These are phyloP conservation scores for Melanostoma scalare DNA, from an alignment of 2,888 invertebrate species.

Conservation along the genomic window DNA sequence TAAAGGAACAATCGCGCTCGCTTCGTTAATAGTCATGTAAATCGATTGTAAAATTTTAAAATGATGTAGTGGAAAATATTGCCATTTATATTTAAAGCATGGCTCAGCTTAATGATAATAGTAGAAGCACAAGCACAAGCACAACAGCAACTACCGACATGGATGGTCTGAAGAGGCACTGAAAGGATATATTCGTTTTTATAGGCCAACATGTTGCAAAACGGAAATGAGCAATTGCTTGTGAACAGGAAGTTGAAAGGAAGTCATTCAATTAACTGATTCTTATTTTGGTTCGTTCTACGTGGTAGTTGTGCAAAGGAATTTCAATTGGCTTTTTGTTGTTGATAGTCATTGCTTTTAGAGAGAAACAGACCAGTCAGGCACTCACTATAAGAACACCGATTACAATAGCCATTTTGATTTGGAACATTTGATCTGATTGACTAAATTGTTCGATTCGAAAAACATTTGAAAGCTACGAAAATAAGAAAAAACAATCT, in stretches of 20 bases:
- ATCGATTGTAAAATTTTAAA: conserved; percentile 73
- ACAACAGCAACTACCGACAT: not conserved
- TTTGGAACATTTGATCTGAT: no score
- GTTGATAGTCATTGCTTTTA: no score
- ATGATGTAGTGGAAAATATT: conserved; percentile 73
- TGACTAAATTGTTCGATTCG: no score
- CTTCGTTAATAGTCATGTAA: conserved; percentile 67
- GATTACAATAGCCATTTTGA: no score
- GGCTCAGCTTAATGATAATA: no score
- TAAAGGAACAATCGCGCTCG: conserved; percentile 22
- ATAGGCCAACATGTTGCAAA: conserved; percentile 1
- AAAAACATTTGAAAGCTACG: no score
- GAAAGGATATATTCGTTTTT: conserved; percentile 12
- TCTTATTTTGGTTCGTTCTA: conserved; percentile 15
- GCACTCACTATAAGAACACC: no score
- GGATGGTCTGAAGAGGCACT: not conserved
- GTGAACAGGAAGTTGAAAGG: conserved; percentile 54
- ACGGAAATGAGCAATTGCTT: conserved; percentile 55
- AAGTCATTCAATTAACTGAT: conserved; percentile 63
- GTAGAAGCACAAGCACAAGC: not conserved
- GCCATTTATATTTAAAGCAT: conserved; percentile 52
- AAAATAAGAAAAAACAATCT: no score
- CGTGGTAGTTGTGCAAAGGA: not conserved
- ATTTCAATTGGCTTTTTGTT: no score
- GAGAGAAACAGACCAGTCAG: no score